phyloP scores from a whole-genome alignment of 2,888 invertebrate species.

The Tridacna crocea region DNA sequence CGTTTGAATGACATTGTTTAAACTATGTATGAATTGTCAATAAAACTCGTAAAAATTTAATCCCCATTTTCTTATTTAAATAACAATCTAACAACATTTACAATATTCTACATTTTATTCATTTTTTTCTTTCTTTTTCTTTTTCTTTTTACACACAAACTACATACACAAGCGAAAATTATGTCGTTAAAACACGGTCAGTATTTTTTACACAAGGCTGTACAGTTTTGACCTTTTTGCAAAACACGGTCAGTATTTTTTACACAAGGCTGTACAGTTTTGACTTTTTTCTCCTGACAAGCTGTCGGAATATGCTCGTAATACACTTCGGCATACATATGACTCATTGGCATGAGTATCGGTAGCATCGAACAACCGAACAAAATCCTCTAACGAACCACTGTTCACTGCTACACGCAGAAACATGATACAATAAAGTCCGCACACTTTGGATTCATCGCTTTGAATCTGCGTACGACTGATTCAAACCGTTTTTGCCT shows the following conservation, averaged over 20 bases:
- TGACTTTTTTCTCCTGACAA: conserved; percentile 18
- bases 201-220: conserved; percentile 22
- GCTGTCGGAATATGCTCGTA: conserved; percentile 24
- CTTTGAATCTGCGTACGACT: conserved; percentile 19
- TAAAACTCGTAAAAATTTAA: background rate
- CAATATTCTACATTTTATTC: background rate
- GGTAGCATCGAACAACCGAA: conserved; percentile 7
- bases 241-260: background rate
- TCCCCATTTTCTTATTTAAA: background rate
- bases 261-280: conserved; percentile 25
- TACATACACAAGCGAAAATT: background rate
- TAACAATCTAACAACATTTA: background rate
- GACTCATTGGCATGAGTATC: conserved; percentile 23
- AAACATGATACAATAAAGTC: conserved; percentile 35
- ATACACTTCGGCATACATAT: conserved; percentile 8
- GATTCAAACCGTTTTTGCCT: conserved; percentile 3
- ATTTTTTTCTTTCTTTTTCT: no score
- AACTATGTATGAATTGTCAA: background rate
- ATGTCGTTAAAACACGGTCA: background rate
- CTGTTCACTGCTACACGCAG: conserved; percentile 9
- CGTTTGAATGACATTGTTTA: conserved; percentile 6
- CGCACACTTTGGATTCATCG: conserved; percentile 28
- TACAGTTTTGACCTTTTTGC: conserved; percentile 24
- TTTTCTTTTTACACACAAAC: background rate
- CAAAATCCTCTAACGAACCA: conserved; percentile 13